Evolutionary conservation across 2,888 invertebrate genomes (phyloP), one percentile per base, ranked within the genome.

Genomic region (Torymus tubicola): DNA sequence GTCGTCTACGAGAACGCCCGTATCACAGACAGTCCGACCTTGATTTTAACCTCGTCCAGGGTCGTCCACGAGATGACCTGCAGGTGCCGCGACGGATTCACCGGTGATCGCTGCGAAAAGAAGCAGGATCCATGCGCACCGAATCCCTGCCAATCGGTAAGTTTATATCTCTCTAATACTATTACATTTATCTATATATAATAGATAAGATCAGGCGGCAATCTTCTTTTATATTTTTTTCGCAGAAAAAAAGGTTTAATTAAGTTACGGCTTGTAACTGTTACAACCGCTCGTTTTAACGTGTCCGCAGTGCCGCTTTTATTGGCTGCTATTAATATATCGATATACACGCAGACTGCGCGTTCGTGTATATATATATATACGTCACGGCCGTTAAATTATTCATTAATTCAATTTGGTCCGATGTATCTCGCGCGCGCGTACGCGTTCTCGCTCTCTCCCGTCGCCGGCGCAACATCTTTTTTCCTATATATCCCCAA

Each of bases 61-160:
- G 94, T 98, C 0, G 92, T 93, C 11, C 95, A 97, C 88, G 95
- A 96, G 84, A 96, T 95, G 88, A 92, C 92, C 2, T 98, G 98
- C 89, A 94, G 94, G 83, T 98, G 98, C 88, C 93, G 94, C 0
- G 95, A 96, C 82, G 96, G 97, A 63, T 98, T 96, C 88, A 96
- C 95, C 14, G 98, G 98, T 0, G 92, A 93, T 0, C 94, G 94
- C 81, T 98, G 98, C 90, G 96, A 96, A 87, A 95, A 95, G 86
- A 93, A 96, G 10, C 96, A 97, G 91, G 97, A 98, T 91, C 98
- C 98, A 0, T 97, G 98, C 88, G 93, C 95, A 31, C 96, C 97
- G 0, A 97, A 96, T 89, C 98, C 98, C 4, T 99, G 99, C 89
- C 93, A 94, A 16, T 75, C 88, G 84, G 89, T 89, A 78, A 82